phyloP scores from a whole-genome alignment of 2,888 invertebrate genomes.

The Lasioglossum calceatum region DNA sequence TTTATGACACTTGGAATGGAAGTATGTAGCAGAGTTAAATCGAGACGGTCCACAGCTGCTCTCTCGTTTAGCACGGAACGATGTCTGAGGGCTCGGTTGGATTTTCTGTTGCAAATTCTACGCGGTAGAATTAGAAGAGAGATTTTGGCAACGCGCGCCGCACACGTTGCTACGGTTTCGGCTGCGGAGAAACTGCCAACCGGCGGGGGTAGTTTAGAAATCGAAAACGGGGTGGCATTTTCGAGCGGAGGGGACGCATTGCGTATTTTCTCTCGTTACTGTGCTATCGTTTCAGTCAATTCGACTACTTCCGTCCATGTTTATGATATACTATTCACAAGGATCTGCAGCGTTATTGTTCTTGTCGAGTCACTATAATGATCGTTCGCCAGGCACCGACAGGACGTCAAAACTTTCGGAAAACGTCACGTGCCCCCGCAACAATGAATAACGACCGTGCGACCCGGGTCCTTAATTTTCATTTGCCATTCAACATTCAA shows the following conservation, averaged over 20 bases:
- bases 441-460: background rate
- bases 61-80: background rate
- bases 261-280: background rate
- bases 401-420: background rate
- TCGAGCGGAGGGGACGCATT: background rate
- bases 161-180: background rate
- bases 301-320: background rate
- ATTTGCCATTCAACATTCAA: background rate
- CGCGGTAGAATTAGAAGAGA: background rate
- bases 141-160: background rate
- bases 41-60: background rate
- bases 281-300: background rate
- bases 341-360: background rate
- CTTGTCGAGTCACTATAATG: background rate
- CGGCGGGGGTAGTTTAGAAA: background rate
- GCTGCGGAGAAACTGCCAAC: background rate
- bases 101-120: background rate
- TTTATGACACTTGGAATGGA: background rate
- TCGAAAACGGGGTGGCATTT: background rate
- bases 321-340: background rate
- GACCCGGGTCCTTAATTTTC: constrained; percentile 5
- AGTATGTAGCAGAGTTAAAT: background rate
- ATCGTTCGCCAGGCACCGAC: background rate
- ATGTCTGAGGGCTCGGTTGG: background rate
- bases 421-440: background rate